Conservation (phyloP, 2,797 vertebrate genomes). For the Catharus ustulatus region DNA sequence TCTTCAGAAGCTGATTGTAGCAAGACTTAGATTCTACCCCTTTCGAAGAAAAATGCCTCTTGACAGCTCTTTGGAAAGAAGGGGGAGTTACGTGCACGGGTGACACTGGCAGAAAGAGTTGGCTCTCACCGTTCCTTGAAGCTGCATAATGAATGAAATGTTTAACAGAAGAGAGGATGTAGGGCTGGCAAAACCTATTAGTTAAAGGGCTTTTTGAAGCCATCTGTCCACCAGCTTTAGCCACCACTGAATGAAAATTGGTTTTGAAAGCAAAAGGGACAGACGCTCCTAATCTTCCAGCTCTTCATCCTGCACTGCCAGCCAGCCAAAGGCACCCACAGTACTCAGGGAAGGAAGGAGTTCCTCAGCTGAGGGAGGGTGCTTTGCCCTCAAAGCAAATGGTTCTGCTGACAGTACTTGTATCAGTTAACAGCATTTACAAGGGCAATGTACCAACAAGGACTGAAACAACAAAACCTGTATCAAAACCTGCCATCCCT, state of each 20-base stretch:
- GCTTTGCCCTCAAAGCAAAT: neutral
- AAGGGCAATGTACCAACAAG: neutral
- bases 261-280: constrained; percentile 42
- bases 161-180: constrained; percentile 66
- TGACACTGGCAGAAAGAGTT: constrained; percentile 58
- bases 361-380: neutral
- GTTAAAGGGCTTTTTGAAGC: constrained; percentile 65
- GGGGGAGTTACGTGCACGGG: constrained; percentile 34
- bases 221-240: constrained; percentile 65
- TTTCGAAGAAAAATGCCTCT: constrained; percentile 61
- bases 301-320: constrained; percentile 15
- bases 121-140: constrained; percentile 26
- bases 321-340: neutral
- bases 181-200: constrained; percentile 65
- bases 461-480: neutral
- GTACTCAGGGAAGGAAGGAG: neutral
- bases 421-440: neutral
- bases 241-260: constrained; percentile 40
- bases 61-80: constrained; percentile 66
- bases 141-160: constrained; percentile 65
- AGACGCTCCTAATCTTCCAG: constrained; percentile 51
- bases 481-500: neutral
- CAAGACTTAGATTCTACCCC: constrained; percentile 23
- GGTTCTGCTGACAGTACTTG: neutral
- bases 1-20: constrained; percentile 45